Percentiles rank a stretch among this genome's conserved stretches.
Evolutionary conservation across 2,888 invertebrate species (phyloP).

Genomic region (Mimumesa dahlbomi): DNA sequence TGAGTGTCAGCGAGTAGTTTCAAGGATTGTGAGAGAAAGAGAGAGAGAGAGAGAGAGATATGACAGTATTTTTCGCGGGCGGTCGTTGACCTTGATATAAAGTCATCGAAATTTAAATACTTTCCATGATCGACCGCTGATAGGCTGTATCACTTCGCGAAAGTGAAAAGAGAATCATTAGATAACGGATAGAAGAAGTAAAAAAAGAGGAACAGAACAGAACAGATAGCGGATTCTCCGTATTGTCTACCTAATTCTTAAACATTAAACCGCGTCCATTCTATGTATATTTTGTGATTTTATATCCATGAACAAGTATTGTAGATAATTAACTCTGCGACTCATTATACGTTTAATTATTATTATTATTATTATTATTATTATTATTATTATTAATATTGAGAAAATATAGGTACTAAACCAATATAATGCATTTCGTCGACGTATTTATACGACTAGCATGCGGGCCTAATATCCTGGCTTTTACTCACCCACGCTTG

Average conservation of each 20-base stretch:
- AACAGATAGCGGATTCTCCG: constrained; percentile 29
- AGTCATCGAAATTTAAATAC: not conserved
- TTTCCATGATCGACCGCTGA: constrained; percentile 26
- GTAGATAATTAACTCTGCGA: constrained; percentile 79
- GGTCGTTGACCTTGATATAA: constrained; percentile 14
- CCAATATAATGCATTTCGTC: constrained; percentile 70
- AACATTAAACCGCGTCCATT: constrained; percentile 68
- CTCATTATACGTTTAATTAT: constrained; percentile 74
- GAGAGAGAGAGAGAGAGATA: too few species aligned
- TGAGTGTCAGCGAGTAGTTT: constrained; percentile 2
- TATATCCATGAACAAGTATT: constrained; percentile 78
- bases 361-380: constrained; percentile 67
- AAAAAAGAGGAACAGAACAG: constrained; percentile 6
- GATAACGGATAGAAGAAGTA: constrained; percentile 16
- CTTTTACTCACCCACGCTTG: constrained; percentile 2
- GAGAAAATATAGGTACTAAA: constrained; percentile 74
- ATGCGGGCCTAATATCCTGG: constrained; percentile 19
- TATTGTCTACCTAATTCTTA: constrained; percentile 51
- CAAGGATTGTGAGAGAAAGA: constrained; percentile 9
- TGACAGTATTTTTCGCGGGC: constrained; percentile 24
- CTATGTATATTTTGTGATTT: constrained; percentile 81
- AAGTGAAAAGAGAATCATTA: constrained; percentile 46
- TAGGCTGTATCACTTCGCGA: constrained; percentile 39
- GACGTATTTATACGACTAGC: constrained; percentile 35
- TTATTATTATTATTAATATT: constrained; percentile 70